Evolutionary conservation across 2,797 vertebrate species (phyloP).

Genomic region (Alcedo atthis): DNA sequence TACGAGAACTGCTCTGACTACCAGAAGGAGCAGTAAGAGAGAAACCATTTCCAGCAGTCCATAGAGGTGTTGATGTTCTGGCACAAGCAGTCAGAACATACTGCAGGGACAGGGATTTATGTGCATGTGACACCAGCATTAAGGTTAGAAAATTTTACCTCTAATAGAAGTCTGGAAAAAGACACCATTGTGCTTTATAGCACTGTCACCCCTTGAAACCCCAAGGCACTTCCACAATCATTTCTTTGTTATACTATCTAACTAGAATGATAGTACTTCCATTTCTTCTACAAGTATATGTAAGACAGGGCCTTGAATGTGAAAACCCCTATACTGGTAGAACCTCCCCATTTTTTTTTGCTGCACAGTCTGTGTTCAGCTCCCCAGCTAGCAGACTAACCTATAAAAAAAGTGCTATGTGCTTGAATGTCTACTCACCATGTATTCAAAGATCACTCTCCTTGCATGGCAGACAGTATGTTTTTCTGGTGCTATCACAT

Average conservation of each 20-base stretch:
- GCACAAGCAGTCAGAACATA: background rate
- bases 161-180: background rate
- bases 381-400: background rate
- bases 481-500: background rate
- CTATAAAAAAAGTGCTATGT: background rate
- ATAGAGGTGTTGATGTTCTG: background rate
- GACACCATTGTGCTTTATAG: background rate
- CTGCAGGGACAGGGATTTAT: background rate
- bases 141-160: background rate
- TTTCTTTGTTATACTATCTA: background rate
- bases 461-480: rapidly evolving
- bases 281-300: background rate
- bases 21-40: background rate
- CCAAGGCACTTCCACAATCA: background rate
- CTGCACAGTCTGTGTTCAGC: background rate
- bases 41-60: background rate
- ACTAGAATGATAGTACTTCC: background rate
- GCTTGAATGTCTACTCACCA: background rate
- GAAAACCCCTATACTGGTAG: background rate
- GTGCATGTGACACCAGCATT: background rate
- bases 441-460: background rate
- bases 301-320: background rate
- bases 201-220: background rate
- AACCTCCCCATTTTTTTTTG: background rate
- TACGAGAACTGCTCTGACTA: background rate